Base-by-base conservation (phyloP, 2,797 vertebrate genomes). In the Enteromius thamalakanensis region DNA sequence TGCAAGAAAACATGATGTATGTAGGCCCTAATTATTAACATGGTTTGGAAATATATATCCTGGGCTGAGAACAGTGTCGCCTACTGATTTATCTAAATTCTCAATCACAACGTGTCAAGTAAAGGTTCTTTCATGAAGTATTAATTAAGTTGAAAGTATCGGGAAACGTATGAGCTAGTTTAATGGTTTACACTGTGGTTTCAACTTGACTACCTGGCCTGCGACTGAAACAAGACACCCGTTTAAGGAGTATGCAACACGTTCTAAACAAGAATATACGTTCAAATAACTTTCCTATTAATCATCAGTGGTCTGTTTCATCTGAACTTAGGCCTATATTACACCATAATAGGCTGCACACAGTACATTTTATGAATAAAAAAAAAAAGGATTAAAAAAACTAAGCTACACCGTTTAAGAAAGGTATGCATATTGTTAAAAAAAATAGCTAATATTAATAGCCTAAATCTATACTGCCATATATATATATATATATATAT, bases 141-240 rank as follows among this genome's bases (percentile, higher is more conserved):
- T 76, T 76, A 60, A 82, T 76, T 47, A 69, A 69, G 51, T 17
- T 42, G 45, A 45, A 67, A 49, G 69, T 65, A 65, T 40, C 37
- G 32, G 42, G 21, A 81, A 65, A 37, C 21, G 45, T 65, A 51
- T 6, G 49, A 69, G 62, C 37, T 40, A 10, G 65, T 70, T 78
- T 71, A 83, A 68, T 83, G 92, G 93, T 94, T 94, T 93, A 93
- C 89, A 89, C 65, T 87, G 62, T 91, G 91, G 90, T 92, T 92
- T 93, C 91, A 91, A 90, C 86, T 89, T 87, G 88, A 94, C 92
- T 93, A 90, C 91, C 89, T 89, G 89, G 91, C 93, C 92, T 87
- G 88, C 87, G 91, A 92, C 87, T 92, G 93, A 94, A 94, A 95
- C 91, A 86, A 91, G 92, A 95, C 93, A 94, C 93, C 91, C 76